phyloP scores from a whole-genome alignment of 2,797 vertebrate species.

The Falco columbarius region DNA sequence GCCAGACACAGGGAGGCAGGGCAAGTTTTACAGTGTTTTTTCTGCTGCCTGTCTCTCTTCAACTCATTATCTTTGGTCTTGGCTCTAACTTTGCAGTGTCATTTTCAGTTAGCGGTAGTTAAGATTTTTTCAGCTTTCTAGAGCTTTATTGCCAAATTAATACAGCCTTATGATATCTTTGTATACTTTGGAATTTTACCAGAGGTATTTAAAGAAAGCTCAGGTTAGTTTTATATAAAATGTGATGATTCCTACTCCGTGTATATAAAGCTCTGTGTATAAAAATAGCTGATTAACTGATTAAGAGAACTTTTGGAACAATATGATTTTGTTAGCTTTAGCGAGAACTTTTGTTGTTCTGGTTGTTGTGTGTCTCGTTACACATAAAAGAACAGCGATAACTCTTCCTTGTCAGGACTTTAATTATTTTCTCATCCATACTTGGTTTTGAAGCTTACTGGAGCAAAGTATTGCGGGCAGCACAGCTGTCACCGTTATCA shows the following conservation, averaged over 20 bases:
- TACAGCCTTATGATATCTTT: neutral
- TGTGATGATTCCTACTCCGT: neutral
- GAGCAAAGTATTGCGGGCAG: conserved; percentile 73
- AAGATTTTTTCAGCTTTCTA: neutral
- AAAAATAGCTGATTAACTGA: neutral
- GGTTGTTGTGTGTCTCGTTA: neutral
- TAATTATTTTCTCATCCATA: conserved; percentile 76
- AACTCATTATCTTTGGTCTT: neutral
- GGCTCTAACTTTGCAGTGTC: neutral
- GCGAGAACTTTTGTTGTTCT: neutral
- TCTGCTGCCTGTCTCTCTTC: neutral
- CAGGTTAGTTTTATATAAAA: neutral
- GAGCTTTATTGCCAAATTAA: conserved; percentile 20
- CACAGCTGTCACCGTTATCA: conserved; percentile 69
- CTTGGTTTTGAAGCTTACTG: conserved; percentile 70
- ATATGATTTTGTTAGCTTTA: neutral
- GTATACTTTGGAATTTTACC: neutral
- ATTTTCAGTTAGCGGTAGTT: neutral
- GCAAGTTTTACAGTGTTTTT: neutral
- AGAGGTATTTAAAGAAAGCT: neutral
- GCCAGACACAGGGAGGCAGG: fast-evolving
- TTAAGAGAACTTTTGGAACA: neutral
- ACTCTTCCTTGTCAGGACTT: conserved; percentile 46
- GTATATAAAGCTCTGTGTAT: neutral
- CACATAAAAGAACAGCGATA: neutral